These are phyloP conservation scores for Parnassius apollo DNA, from an alignment of 2,888 invertebrate genomes.

Conservation along the genomic window DNA sequence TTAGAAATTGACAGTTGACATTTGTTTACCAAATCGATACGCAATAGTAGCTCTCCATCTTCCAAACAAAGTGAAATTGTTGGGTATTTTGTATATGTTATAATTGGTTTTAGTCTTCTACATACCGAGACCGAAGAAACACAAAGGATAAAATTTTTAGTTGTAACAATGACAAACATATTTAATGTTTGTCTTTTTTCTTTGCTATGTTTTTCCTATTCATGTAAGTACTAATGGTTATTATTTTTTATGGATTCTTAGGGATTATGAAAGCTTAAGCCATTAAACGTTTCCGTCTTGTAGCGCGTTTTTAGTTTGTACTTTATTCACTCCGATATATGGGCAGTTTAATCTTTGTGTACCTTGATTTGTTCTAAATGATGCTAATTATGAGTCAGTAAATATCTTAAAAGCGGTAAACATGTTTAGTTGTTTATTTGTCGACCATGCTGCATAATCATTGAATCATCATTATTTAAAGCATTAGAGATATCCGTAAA, in stretches of 20 bases:
- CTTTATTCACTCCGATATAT: too few species aligned
- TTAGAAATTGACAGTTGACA: constrained; percentile 47
- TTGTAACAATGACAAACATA: constrained; percentile 66
- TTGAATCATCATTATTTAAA: too few species aligned
- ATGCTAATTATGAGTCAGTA: too few species aligned
- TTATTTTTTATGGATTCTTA: constrained; percentile 28
- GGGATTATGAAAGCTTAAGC: constrained; percentile 33
- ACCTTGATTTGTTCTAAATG: too few species aligned
- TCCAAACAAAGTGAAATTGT: constrained; percentile 68
- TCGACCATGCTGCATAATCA: too few species aligned
- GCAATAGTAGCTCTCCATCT: constrained; percentile 46
- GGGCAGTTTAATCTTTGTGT: too few species aligned
- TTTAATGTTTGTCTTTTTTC: constrained; percentile 66
- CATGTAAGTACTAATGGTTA: constrained; percentile 53
- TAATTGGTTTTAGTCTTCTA: constrained; percentile 41
- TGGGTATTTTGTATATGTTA: constrained; percentile 43
- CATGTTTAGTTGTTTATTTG: too few species aligned
- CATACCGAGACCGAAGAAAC: constrained; percentile 45
- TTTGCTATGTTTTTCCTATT: constrained; percentile 58
- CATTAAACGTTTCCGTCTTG: constrained; percentile 37
- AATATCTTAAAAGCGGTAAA: too few species aligned
- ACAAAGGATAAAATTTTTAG: constrained; percentile 37
- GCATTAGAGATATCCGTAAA: too few species aligned
- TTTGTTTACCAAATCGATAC: constrained; percentile 54
- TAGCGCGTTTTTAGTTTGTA: constrained; percentile 20